These are phyloP conservation scores for Himalopsyche tibetana DNA, from an alignment of 2,888 invertebrate species.

Conservation along the genomic window DNA sequence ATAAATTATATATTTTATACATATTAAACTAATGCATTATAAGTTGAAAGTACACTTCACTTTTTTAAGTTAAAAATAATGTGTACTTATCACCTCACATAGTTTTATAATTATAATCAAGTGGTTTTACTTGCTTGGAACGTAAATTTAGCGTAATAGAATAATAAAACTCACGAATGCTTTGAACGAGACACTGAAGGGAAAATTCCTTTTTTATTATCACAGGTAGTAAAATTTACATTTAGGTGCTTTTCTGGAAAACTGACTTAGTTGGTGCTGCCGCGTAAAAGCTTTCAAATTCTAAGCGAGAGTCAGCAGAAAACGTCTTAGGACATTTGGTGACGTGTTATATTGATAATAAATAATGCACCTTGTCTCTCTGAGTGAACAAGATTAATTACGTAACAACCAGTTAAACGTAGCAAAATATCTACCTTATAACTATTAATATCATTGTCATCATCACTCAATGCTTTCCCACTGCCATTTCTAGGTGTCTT, in stretches of 20 bases:
- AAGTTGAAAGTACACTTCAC: too few species aligned
- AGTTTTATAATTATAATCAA: too few species aligned
- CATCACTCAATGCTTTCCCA: too few species aligned
- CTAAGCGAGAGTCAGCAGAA: not conserved
- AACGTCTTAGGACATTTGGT: not conserved
- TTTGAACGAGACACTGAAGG: not conserved
- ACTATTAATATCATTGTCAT: too few species aligned
- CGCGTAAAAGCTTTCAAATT: constrained; percentile 4
- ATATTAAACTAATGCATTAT: too few species aligned
- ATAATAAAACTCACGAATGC: not conserved
- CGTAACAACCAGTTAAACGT: not conserved
- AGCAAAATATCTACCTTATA: not conserved
- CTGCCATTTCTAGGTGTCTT: too few species aligned
- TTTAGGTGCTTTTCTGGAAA: constrained; percentile 15
- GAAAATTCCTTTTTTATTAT: not conserved
- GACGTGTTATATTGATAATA: not conserved
- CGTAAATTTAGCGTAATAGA: too few species aligned
- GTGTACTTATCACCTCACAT: too few species aligned
- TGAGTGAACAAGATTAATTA: constrained; percentile 1
- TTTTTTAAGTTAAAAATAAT: too few species aligned
- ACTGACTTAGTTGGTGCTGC: not conserved
- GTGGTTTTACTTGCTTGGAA: too few species aligned
- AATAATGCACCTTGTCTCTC: not conserved
- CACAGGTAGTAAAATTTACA: not conserved
- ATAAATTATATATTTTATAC: too few species aligned